Base-by-base conservation (phyloP, 2,888 invertebrate species). In the Empis stercorea region DNA sequence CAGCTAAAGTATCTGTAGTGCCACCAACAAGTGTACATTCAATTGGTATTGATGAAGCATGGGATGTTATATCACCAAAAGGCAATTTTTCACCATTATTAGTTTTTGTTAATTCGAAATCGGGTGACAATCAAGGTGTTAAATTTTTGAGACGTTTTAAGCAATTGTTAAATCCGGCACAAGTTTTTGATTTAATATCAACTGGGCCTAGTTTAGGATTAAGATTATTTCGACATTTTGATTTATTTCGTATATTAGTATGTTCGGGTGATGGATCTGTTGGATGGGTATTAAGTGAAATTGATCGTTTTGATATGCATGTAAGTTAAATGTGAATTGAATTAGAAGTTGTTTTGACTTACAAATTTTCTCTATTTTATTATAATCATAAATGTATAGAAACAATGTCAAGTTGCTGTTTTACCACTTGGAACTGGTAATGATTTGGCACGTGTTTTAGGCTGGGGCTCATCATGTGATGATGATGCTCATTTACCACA, bases 221-320 rank as follows among this genome's bases (percentile, higher is more conserved):
- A 59, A 77, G 89, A 52, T 75, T 96, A 57, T 96, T 96, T 74
- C 79, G 92, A 57, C 88, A 91, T 71, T 94, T 96, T 67, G 92
- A 95, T 63, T 93, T 94, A 56, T 88, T 96, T 67, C 81, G 96
- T 57, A 92, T 96, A 61, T 75, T 96, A 54, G 92, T 96, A 50
- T 96, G 96, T 75, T 95, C 95, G 42, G 96, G 96, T 1, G 96
- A 97, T 68, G 96, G 96, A 16, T 94, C 93, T 32, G 93, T 96
- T 10, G 94, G 96, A 46, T 97, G 96, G 96, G 96, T 97, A 51
- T 78, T 97, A 52, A 87, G 91, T 54, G 94, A 96, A 71, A 88
- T 96, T 55, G 96, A 96, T 71, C 84, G 87, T 59, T 76, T 96
- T 56, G 87, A 88, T 63, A 87, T 96, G 84, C 91, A 93, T 71